Evolutionary conservation across 2,888 invertebrate species (phyloP), one percentile per base, ranked within the genome.

Genomic region (Ypsolopha sequella): DNA sequence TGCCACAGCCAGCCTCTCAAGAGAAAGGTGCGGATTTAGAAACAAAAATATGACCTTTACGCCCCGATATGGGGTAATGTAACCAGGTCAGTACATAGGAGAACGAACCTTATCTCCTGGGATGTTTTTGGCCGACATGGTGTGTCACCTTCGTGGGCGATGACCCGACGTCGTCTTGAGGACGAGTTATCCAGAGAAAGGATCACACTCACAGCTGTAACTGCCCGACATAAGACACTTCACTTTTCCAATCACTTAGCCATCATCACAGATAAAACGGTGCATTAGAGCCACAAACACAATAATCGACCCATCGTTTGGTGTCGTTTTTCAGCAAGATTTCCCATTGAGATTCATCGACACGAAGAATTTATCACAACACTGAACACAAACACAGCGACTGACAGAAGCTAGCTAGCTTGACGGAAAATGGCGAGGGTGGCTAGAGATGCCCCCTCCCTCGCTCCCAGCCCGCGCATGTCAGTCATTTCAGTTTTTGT

Each of bases 51-150:
- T 77, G 77, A 78, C 78, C 78, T 79, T 71, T 73, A 51, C 53
- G 49, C 51, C 47, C 54, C 65, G 58, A 64, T 56, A 57, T 56
- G 63, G 62, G 56, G 59, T 56, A 56, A 59, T 34, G 24, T 7
- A 50, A 66, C 70, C 71, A 71, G 73, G 70, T 71, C 71, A 73
- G 71, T 39, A 13, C 13, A 6, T 36, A n/a, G 90, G 75, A 24
- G 49, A 43, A 79, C 88, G 85, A 85, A 93, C 93, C 93, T 93
- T 93, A 89, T 93, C 93, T 82, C 93, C 91, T 79, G 93, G 93
- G 88, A 93, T 91, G 87, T 92, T 92, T 88, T 93, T 92, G 77
- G 90, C 90, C 87, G 92, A 91, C 92, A 92, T 92, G 82, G 87
- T 85, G 81, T 66, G 76, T 77, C 77, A 78, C 75, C 80, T 76